Evolutionary conservation across 2,888 invertebrate genomes (phyloP).

Genomic region (Catocala fraxini): DNA sequence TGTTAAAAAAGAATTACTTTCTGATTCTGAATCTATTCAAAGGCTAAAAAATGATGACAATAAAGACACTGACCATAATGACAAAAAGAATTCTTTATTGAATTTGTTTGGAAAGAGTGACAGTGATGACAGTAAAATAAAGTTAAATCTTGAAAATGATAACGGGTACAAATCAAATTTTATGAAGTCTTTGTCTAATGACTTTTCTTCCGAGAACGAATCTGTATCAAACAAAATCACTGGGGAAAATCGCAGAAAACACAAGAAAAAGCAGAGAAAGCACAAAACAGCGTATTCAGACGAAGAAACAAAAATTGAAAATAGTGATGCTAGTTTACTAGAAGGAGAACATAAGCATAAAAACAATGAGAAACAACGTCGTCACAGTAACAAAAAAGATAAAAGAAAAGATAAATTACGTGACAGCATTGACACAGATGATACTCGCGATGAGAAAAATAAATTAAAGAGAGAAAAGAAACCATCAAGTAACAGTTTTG

Average conservation of each 20-base stretch:
- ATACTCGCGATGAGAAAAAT: slow-evolving; percentile 84
- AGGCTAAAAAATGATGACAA: slow-evolving; percentile 59
- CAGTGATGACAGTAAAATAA: slow-evolving; percentile 80
- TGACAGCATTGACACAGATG: slow-evolving; percentile 81
- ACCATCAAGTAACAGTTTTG: slow-evolving; percentile 61
- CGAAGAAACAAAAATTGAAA: slow-evolving; percentile 82
- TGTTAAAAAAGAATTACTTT: slow-evolving; percentile 88
- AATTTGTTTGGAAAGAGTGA: slow-evolving; percentile 83
- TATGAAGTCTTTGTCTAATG: slow-evolving; percentile 70
- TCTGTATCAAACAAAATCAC: slow-evolving; percentile 74
- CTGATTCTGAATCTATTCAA: slow-evolving; percentile 71
- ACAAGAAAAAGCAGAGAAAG: slow-evolving; percentile 94
- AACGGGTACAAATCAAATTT: slow-evolving; percentile 70
- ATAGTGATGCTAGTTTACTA: slow-evolving; percentile 57
- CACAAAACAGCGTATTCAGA: slow-evolving; percentile 90
- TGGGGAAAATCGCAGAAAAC: slow-evolving; percentile 90
- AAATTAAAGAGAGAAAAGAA: slow-evolving; percentile 89
- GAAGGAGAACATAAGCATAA: slow-evolving; percentile 74
- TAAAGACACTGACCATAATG: slow-evolving; percentile 67
- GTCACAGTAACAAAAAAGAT: slow-evolving; percentile 87
- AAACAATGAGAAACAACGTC: slow-evolving; percentile 84
- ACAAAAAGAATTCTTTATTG: slow-evolving; percentile 75
- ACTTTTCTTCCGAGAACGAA: slow-evolving; percentile 84
- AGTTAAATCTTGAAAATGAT: slow-evolving; percentile 71
- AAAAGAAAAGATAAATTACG: slow-evolving; percentile 88